These are phyloP conservation scores for Leptonema lineaticorne DNA, from an alignment of 1,140 invertebrate genomes.

Conservation along the genomic window DNA sequence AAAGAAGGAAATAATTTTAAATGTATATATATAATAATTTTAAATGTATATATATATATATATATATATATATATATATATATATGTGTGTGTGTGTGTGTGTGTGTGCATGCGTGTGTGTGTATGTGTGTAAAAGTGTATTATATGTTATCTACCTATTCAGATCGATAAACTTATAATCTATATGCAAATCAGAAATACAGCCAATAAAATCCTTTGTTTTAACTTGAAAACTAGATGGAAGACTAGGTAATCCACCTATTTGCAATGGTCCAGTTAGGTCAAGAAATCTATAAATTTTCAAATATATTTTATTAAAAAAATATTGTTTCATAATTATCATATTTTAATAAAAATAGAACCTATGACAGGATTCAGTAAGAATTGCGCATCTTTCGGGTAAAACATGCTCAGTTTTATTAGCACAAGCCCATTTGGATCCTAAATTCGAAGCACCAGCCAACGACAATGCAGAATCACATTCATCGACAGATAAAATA, in stretches of 20 bases:
- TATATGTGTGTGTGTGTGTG: too few species aligned
- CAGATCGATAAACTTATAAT: conserved; percentile 85
- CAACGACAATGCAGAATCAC: conserved; percentile 82
- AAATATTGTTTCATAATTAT: conserved; percentile 13
- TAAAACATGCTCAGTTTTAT: conserved; percentile 68
- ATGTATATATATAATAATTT: too few species aligned
- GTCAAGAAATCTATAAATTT: conserved; percentile 76
- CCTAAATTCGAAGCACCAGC: conserved; percentile 74
- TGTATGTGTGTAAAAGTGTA: too few species aligned
- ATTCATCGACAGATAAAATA: conserved; percentile 85
- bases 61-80: not conserved
- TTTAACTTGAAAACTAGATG: conserved; percentile 77
- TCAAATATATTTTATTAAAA: conserved; percentile 9
- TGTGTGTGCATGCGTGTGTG: too few species aligned
- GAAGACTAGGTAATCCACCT: conserved; percentile 86
- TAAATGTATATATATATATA: not conserved
- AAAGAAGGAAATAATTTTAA: not conserved
- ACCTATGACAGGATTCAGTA: conserved; percentile 87
- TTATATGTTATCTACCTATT: conserved; percentile 62
- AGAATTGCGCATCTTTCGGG: conserved; percentile 78
- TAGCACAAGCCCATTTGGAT: conserved; percentile 81
- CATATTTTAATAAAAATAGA: conserved; percentile 8
- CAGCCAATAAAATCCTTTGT: conserved; percentile 89
- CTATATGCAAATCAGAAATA: conserved; percentile 86
- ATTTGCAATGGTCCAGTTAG: conserved; percentile 93